phyloP scores from a whole-genome alignment of 92 coral and sea anemone species.

The Anthopleura xanthogrammica region DNA sequence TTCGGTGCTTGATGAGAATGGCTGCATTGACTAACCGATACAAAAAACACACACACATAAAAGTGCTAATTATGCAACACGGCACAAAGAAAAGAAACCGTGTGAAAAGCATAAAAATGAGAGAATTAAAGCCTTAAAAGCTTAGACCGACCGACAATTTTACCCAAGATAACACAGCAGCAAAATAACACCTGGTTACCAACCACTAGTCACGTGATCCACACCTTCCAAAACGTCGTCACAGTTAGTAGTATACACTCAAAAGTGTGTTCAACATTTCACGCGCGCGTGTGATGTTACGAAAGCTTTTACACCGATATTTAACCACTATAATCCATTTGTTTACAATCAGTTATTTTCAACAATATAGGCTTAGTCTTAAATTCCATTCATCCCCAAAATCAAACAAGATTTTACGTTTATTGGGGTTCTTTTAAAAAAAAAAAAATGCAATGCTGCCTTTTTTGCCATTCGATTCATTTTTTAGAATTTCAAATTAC shows the following conservation, averaged over 20 bases:
- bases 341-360: neutral
- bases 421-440: neutral
- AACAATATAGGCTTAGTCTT: neutral
- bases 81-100: slow-evolving; percentile 2
- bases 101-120: slow-evolving; percentile 4
- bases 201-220: slow-evolving; percentile 32
- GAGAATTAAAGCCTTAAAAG: slow-evolving; percentile 10
- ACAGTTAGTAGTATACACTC: neutral
- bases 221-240: slow-evolving; percentile 31
- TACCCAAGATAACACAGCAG: slow-evolving; percentile 17
- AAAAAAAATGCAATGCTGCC: neutral
- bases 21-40: neutral
- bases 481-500: slow-evolving; percentile 3
- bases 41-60: neutral
- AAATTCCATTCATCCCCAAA: neutral
- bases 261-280: neutral
- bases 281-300: slow-evolving; percentile 13
- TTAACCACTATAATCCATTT: neutral
- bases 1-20: neutral
- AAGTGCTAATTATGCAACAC: neutral
- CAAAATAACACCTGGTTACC: slow-evolving; percentile 28
- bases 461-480: neutral
- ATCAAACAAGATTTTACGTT: neutral
- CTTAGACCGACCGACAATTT: slow-evolving; percentile 9
- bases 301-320: no score